These are phyloP conservation scores for Cydia amplana DNA, from an alignment of 1,140 invertebrate species.

Conservation along the genomic window DNA sequence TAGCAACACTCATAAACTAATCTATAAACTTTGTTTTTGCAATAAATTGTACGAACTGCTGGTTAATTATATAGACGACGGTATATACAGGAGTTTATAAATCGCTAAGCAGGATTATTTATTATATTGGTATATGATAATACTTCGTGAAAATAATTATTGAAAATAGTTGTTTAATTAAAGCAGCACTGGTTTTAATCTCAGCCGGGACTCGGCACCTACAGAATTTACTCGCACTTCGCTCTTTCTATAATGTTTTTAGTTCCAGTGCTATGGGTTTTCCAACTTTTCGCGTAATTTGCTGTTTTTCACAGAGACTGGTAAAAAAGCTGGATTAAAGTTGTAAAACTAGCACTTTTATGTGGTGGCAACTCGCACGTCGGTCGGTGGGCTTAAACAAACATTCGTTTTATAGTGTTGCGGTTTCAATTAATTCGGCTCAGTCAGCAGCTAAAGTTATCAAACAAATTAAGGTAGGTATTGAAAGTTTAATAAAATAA, in stretches of 20 bases:
- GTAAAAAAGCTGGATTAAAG: slow-evolving; percentile 8
- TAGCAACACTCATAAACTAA: too few species aligned
- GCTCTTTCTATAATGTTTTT: background rate
- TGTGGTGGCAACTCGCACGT: background rate
- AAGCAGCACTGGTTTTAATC: background rate
- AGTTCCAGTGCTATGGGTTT: background rate
- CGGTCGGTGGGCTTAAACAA: background rate
- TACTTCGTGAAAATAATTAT: background rate
- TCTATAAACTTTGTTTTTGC: too few species aligned
- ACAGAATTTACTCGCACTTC: background rate
- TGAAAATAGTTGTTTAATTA: background rate
- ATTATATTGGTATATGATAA: too few species aligned
- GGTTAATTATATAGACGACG: too few species aligned
- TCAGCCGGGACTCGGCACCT: background rate
- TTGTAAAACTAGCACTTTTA: background rate
- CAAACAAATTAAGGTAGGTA: too few species aligned
- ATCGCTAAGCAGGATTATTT: too few species aligned
- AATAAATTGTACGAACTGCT: too few species aligned
- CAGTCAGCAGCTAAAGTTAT: too few species aligned
- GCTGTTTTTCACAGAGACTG: background rate
- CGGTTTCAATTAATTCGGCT: background rate
- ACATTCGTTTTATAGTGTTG: background rate
- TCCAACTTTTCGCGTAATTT: slow-evolving; percentile 12
- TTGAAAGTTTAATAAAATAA: too few species aligned
- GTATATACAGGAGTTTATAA: too few species aligned